Base-by-base conservation (phyloP, 2,888 invertebrate genomes). In the Spodoptera littoralis region DNA sequence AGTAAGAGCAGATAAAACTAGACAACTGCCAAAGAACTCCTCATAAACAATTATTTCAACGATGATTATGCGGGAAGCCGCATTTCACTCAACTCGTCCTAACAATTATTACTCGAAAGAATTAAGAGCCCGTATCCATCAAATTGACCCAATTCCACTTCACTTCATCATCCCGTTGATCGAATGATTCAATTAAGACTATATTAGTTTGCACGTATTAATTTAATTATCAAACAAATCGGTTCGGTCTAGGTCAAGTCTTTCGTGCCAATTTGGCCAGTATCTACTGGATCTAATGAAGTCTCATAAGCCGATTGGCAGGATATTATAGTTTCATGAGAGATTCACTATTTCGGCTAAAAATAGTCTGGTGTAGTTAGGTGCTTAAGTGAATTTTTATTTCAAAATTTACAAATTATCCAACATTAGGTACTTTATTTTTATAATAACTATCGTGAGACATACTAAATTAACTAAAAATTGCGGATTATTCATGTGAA, bases 181-280 rank as follows among this genome's bases (percentile, higher is more conserved):
- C 27, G 63, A 55, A 45, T 68, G 53, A 76, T 53, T 55, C 57
- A 50, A 60, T 67, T 60, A 62, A 27, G 44, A 48, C 11, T 41
- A 52, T 52, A 50, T 51, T 55, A 56, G 46, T 66, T 70, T 66
- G 53, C 41, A 46, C 52, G 53, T 60, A 59, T 66, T 75, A 54
- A 73, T 73, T 71, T 41, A 70, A 71, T 73, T 66, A 60, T 43
- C 27, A 61, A 67, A 54, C 42, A 54, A 24, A 44, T 44, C 42
- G 13, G 54, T 49, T 49, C 13, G 57, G 59, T 73, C 57, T 76
- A 67, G 73, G 73, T 73, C 75, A 70, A 61, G 42, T 45, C 48
- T 8, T 0, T 52, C 18, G 63, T 71, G 71, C 71, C 71, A 71
- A 71, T 54, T 70, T 71, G 72, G 72, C 59, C 64, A 51, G 60